Evolutionary conservation across 1,140 invertebrate genomes (phyloP).

Genomic region (Tetramorium simillimum): DNA sequence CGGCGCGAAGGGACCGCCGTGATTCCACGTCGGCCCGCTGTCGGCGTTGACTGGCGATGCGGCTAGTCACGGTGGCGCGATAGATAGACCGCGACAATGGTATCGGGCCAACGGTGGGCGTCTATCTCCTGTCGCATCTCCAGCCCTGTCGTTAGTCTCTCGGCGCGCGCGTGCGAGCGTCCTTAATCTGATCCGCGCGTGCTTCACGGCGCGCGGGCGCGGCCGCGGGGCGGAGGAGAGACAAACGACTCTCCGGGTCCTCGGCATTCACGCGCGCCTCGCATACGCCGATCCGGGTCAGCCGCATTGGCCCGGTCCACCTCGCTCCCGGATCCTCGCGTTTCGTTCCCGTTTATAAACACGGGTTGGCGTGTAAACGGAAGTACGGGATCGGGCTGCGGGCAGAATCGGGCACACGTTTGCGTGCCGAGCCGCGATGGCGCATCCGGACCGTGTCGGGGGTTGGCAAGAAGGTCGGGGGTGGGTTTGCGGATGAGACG

Average conservation of each 20-base stretch:
- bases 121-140: conserved; percentile 47
- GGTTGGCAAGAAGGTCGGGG: too few species aligned
- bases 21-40: conserved; percentile 28
- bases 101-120: conserved; percentile 41
- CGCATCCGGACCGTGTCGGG: conserved; percentile 13
- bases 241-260: conserved; percentile 43
- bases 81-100: conserved; percentile 57
- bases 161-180: not conserved
- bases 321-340: not conserved
- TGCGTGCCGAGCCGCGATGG: conserved; percentile 17
- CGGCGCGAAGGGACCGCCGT: conserved; percentile 15
- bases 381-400: conserved; percentile 1
- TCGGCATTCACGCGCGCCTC: conserved; percentile 7
- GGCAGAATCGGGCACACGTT: not conserved
- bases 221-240: not conserved
- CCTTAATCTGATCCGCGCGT: conserved; percentile 44
- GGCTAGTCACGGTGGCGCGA: conserved; percentile 37
- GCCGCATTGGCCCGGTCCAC: not conserved
- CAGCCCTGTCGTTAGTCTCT: conserved; percentile 34
- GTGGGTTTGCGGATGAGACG: too few species aligned
- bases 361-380: conserved; percentile 7
- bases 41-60: conserved; percentile 46
- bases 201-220: not conserved
- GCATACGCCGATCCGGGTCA: conserved; percentile 7
- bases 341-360: conserved; percentile 13